Conservation (phyloP, 2,113 vertebrate genomes). For the Rissa tridactyla region DNA sequence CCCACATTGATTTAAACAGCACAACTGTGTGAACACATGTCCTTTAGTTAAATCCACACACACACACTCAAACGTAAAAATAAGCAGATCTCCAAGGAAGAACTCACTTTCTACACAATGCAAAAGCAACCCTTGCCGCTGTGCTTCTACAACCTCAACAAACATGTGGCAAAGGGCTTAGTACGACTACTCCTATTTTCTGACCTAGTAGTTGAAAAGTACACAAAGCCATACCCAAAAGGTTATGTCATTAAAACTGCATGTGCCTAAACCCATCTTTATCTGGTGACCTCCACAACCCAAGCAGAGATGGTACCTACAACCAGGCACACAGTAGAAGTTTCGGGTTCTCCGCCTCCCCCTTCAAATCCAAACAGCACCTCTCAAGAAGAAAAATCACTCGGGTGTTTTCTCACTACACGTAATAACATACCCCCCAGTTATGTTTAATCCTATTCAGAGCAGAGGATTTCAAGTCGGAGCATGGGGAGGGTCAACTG, state of each 20-base stretch:
- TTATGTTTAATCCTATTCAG: not conserved
- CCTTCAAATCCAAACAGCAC: not conserved
- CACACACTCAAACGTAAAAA: not conserved
- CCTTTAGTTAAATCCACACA: not conserved
- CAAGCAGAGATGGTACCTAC: accelerated
- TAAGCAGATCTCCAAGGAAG: not conserved
- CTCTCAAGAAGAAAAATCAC: not conserved
- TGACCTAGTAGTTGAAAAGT: not conserved
- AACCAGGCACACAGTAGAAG: not conserved
- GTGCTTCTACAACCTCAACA: not conserved
- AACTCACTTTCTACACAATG: not conserved
- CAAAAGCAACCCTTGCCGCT: not conserved
- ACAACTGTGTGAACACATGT: not conserved
- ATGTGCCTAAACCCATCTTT: not conserved
- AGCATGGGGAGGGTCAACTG: not conserved
- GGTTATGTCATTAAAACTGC: not conserved
- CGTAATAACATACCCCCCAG: accelerated
- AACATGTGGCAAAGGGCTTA: not conserved
- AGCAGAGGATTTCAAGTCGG: not conserved
- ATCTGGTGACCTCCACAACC: not conserved
- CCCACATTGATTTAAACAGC: not conserved
- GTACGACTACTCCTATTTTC: not conserved
- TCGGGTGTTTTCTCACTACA: not conserved
- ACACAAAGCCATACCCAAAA: not conserved
- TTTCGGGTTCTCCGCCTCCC: not conserved